Evolutionary conservation across 2,797 vertebrate genomes (phyloP).

Genomic region (Halcyon leucocephala): DNA sequence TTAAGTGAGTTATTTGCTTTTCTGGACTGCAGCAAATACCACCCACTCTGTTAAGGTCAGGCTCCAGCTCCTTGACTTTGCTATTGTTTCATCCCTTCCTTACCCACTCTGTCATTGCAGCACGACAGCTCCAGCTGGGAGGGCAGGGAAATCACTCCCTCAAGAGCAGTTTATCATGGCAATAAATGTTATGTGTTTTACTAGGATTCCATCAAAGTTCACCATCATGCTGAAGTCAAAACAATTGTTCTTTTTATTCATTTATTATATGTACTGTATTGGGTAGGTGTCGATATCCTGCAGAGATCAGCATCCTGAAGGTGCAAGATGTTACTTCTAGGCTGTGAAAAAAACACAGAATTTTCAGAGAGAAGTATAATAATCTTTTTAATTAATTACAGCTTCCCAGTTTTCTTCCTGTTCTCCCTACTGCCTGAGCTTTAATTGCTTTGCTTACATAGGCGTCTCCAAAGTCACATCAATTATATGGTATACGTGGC

Average conservation of each 20-base stretch:
- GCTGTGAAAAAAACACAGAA: background rate
- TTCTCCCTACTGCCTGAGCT: slow-evolving; percentile 1
- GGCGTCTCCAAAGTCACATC: background rate
- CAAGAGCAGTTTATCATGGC: slow-evolving; percentile 78
- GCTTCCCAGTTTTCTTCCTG: slow-evolving; percentile 23
- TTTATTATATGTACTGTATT: background rate
- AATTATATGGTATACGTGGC: background rate
- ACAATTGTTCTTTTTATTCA: slow-evolving; percentile 74
- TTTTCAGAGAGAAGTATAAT: background rate
- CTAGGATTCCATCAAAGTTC: slow-evolving; percentile 81
- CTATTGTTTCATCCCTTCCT: slow-evolving; percentile 76
- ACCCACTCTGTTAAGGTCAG: slow-evolving; percentile 77
- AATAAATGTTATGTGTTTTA: slow-evolving; percentile 79
- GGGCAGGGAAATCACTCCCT: slow-evolving; percentile 77
- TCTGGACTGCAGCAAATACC: slow-evolving; percentile 64
- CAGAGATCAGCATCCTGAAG: background rate
- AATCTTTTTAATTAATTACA: slow-evolving; percentile 16
- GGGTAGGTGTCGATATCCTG: background rate
- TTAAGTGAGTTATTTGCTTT: slow-evolving; percentile 77
- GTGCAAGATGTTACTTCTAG: background rate
- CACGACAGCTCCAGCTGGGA: slow-evolving; percentile 71
- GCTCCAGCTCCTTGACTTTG: slow-evolving; percentile 65
- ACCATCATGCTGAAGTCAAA: slow-evolving; percentile 62
- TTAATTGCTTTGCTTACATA: slow-evolving; percentile 36
- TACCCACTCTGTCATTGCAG: slow-evolving; percentile 69